Evolutionary conservation across 23 tunicate species (phyloP), one percentile per base, ranked within the genome.

Genomic region (Oikopleura dioica): DNA sequence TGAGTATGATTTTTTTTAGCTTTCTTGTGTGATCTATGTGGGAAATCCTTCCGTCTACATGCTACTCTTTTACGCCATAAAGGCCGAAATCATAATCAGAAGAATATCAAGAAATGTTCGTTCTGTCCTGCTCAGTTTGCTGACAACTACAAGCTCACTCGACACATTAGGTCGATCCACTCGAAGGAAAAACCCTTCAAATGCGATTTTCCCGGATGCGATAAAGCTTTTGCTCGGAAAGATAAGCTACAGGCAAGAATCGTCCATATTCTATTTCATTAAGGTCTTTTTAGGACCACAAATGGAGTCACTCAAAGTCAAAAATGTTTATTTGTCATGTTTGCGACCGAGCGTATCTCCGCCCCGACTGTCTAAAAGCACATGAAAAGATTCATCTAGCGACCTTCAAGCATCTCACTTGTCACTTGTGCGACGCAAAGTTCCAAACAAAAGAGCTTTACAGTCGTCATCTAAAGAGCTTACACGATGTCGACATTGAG

Each of bases 1-100:
- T 63, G 16, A 23, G 72, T 63, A 63, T 16, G 33, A 63, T 28
- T 31, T 63, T 63, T 63, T 28, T 63, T 12, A 31, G 72, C 72
- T 23, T 63, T 63, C 33, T 63, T 63, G 72, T 63, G 72, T 28
- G 72, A 63, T 28, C 72, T 12, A 63, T 63, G 72, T 63, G 72
- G 72, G 29, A 63, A 63, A 28, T 31, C 72, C 33, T 63, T 63
- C 26, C 72, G 72, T 12, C 33, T 63, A 2, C 26, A 63, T 63
- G 72, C 72, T 2, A 63, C 72, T 12, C 33, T 63, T 23, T 63
- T 63, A 63, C 72, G 72, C 2, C 72, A 63, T 31, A 63, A 63
- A 28, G 30, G 2, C 30, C 72, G 72, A 63, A 63, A 63, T 28
- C 72, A 63, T 31, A 63, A 63, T 28, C 16, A 63, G 33, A 23